Evolutionary conservation across 2,888 invertebrate genomes (phyloP), one percentile per base, ranked within the genome.

Genomic region (Amphipoea lucens): DNA sequence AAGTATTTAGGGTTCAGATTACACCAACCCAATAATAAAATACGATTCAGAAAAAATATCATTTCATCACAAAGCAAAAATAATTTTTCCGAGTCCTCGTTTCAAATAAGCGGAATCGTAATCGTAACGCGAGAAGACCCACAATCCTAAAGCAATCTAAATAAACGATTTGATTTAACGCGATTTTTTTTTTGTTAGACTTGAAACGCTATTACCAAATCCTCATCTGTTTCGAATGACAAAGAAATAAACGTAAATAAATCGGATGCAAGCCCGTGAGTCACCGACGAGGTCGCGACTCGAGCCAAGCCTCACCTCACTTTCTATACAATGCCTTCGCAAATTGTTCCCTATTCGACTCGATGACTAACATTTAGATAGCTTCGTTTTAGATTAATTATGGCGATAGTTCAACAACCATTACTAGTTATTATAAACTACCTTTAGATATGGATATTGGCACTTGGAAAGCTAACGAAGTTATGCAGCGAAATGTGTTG

Each of bases 271-370:
- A 86, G 81, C 81, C 70, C 74, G 88, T 93, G 94, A 94, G 85
- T 94, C 94, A 93, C 78, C 74, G 82, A 73, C 89, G 91, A 93
- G 94, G 92, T 93, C 93, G 84, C 82, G 80, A 73, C 69, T 69
- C 54, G 72, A 77, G 87, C 89, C 90, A 81, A 91, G 87, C 91
- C 90, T 88, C 88, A 87, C 91, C 90, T 90, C 86, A 88, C 94
- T 94, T 94, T 94, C 94, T 93, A 94, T 73, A 92, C 91, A 92
- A 91, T 90, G 88, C 87, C 87, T 90, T 91, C 82, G 88, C 85
- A 88, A 90, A 90, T 90, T 85, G 84, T 84, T 89, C 88, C 91
- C 92, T 90, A 93, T 90, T 91, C 90, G 79, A 74, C 85, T 88
- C 87, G 83, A 89, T 93, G 93, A 94, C 91, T 92, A 92, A 92